Conservation (phyloP, 2,797 vertebrate species). For the Decapterus maruadsi region DNA sequence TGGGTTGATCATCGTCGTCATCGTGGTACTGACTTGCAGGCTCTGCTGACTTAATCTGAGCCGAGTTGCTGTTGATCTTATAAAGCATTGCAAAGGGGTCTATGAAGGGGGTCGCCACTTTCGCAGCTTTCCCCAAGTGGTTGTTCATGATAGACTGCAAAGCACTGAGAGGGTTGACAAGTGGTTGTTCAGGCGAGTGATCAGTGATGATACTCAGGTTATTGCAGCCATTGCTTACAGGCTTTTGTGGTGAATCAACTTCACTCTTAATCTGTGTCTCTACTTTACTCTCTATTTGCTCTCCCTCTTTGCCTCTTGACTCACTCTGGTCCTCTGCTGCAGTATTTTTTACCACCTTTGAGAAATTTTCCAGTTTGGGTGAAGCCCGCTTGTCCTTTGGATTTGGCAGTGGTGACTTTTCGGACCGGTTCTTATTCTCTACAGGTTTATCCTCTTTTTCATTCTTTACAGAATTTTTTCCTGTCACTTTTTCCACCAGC, state of each 20-base stretch:
- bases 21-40: slow-evolving; percentile 90
- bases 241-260: slow-evolving; percentile 87
- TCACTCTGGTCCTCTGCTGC: slow-evolving; percentile 79
- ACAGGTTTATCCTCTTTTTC: slow-evolving; percentile 88
- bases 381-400: slow-evolving; percentile 89
- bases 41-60: slow-evolving; percentile 90
- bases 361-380: slow-evolving; percentile 82
- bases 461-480: slow-evolving; percentile 89
- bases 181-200: slow-evolving; percentile 93
- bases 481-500: slow-evolving; percentile 96
- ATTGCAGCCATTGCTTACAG: slow-evolving; percentile 91
- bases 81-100: slow-evolving; percentile 97
- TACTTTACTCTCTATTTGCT: slow-evolving; percentile 57
- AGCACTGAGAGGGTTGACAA: slow-evolving; percentile 96
- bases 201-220: slow-evolving; percentile 93
- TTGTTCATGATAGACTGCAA: slow-evolving; percentile 99
- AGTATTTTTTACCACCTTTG: slow-evolving; percentile 77
- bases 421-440: slow-evolving; percentile 83
- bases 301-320: slow-evolving; percentile 66
- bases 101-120: slow-evolving; percentile 90
- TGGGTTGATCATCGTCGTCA: slow-evolving; percentile 95
- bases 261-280: slow-evolving; percentile 90
- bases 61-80: slow-evolving; percentile 93
- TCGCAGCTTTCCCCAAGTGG: slow-evolving; percentile 96
- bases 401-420: slow-evolving; percentile 87